A percentile compares a stretch with the other conserved stretches of the same genome.
phyloP scores from a whole-genome alignment of 2,113 vertebrate genomes.

The Fulmarus glacialis region DNA sequence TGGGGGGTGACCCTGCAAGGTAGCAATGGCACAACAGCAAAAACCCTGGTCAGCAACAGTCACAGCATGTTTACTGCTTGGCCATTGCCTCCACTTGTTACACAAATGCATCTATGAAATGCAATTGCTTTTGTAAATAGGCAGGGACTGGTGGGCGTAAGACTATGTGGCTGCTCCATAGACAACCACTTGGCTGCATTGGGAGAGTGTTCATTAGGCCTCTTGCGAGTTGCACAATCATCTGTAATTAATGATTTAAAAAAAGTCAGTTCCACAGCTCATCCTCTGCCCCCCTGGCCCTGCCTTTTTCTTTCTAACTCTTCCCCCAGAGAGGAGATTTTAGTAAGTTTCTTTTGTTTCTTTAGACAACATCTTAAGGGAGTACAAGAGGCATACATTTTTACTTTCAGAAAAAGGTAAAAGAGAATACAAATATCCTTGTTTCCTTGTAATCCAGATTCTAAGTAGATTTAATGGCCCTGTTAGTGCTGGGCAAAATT shows the following conservation, averaged over 20 bases:
- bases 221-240: not conserved
- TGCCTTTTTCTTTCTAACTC: not conserved
- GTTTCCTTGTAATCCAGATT: slow-evolving; percentile 63
- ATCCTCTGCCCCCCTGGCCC: not conserved
- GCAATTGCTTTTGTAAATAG: not conserved
- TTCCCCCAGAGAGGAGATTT: not conserved
- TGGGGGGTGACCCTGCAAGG: not conserved
- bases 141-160: rapidly evolving
- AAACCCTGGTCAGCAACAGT: not conserved
- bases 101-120: not conserved
- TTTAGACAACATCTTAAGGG: not conserved
- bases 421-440: slow-evolving; percentile 26
- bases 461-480: slow-evolving; percentile 65
- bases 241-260: not conserved
- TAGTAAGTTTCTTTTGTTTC: not conserved
- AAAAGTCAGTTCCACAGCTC: not conserved
- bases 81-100: not conserved
- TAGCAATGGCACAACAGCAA: not conserved
- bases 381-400: not conserved
- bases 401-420: not conserved
- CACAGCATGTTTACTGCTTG: not conserved
- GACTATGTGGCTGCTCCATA: not conserved
- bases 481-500: slow-evolving; percentile 62
- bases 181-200: not conserved
- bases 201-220: not conserved